Evolutionary conservation across 2,113 vertebrate genomes (phyloP), one percentile per base, ranked within the genome.

Genomic region (Tretioscincus oriximinensis): DNA sequence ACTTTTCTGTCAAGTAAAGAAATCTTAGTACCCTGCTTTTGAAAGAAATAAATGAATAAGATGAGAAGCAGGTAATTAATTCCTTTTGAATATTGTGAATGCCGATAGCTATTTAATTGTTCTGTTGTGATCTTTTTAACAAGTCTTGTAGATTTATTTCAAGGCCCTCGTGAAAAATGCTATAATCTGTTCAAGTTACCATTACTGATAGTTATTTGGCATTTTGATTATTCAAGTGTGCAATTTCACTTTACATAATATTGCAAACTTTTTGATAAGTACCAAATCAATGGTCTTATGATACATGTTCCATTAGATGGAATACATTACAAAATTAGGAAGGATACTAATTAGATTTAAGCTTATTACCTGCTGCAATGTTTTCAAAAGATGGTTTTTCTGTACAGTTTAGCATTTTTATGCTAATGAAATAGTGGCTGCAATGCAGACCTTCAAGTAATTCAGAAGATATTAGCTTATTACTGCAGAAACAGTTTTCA

Each of bases 391-490:
- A 68, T 75, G 51, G 58, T 81, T 73, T 41, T 73, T 18, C 28
- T 81, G 9, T 73, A 10, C 4, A 18, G 4, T 73, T 80, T 85
- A 71, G 24, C 61, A 68, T 75, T 81, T 71, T 82, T 35, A 71
- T 21, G 45, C 10, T 49, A 81, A 67, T 74, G 24, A 66, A 66
- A 63, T 7, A 49, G n/a, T 68, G 28, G 70, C 26, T 60, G 35
- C 6, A 45, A 7, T 67, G 21, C 47, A 86, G 88, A 94, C 88
- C 84, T 88, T 92, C 90, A 91, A 87, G 85, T 88, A 90, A 86
- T 93, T 95, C 93, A 92, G 92, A 91, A 94, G 92, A 93, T 61
- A 83, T 68, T 87, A 92, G 82, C 94, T 93, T 93, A 95, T 95
- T 94, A 94, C 85, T 93, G 82, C 81, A 78, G 76, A 88, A 92